Evolutionary conservation across 2,797 vertebrate species (phyloP).

Genomic region (Malurus splendens): DNA sequence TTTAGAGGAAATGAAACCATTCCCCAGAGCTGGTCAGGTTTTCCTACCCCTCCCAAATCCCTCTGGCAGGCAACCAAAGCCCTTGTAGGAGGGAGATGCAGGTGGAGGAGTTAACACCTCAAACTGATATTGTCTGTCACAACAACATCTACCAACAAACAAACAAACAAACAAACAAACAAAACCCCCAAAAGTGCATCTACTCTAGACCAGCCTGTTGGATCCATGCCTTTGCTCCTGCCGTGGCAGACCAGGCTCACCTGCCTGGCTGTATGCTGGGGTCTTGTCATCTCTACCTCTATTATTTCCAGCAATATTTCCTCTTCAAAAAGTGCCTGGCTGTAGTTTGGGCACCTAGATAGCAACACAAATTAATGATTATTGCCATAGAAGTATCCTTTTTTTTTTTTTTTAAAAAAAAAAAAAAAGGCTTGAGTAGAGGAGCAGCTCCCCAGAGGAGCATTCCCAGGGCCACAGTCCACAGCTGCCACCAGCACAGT

Average conservation of each 20-base stretch:
- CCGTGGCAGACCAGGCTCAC: not conserved
- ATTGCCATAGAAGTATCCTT: not conserved
- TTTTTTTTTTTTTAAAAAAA: not conserved
- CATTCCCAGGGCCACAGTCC: not conserved
- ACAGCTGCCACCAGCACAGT: accelerated
- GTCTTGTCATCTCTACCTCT: not conserved
- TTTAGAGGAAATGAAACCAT: not conserved
- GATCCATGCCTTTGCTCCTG: not conserved
- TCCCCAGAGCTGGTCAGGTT: not conserved
- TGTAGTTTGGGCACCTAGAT: not conserved
- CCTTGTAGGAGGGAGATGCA: not conserved
- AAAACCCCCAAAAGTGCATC: not conserved
- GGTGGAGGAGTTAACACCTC: not conserved
- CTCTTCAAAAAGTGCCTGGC: not conserved
- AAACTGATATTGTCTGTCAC: accelerated
- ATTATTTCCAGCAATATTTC: not conserved
- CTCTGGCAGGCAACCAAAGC: not conserved
- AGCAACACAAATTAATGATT: not conserved
- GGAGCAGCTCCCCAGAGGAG: not conserved
- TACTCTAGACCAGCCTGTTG: not conserved
- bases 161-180: not conserved
- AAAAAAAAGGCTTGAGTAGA: not conserved
- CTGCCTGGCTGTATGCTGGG: not conserved
- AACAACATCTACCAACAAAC: not conserved
- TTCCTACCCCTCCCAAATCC: not conserved